Percentiles rank a stretch among this genome's conserved stretches.
Conservation (phyloP, 2,888 invertebrate species). For the Gryllus longicercus region DNA sequence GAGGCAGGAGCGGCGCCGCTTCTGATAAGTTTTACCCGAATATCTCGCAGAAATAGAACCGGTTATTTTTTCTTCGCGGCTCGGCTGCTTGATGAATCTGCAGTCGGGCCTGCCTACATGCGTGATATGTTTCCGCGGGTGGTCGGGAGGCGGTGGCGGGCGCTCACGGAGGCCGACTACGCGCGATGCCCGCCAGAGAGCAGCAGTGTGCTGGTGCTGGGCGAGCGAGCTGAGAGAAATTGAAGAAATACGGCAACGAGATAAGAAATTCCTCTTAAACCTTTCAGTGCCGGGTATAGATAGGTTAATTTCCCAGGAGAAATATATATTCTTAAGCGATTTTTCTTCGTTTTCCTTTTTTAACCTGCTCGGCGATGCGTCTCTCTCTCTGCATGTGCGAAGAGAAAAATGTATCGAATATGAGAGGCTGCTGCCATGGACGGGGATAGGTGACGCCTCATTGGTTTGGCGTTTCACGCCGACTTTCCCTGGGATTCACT, state of each 20-base stretch:
- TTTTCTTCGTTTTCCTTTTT: neutral
- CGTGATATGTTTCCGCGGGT: neutral
- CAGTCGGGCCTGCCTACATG: neutral
- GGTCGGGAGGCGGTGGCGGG: neutral
- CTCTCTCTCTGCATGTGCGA: neutral
- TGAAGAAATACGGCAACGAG: conserved; percentile 7
- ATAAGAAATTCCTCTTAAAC: conserved; percentile 17
- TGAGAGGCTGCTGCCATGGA: neutral
- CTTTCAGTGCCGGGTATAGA: conserved; percentile 17
- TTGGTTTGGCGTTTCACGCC: no score
- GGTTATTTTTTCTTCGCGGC: neutral
- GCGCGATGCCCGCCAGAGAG: neutral
- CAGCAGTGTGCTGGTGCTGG: neutral
- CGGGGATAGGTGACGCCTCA: no score
- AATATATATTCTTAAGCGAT: conserved; percentile 17
- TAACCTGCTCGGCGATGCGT: neutral
- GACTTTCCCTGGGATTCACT: no score
- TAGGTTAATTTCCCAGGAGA: conserved; percentile 7
- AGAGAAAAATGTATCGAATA: neutral
- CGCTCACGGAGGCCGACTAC: neutral
- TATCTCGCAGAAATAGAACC: neutral
- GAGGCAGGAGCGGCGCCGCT: neutral
- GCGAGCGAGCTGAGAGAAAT: neutral
- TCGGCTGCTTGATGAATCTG: conserved; percentile 6
- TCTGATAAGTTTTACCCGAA: conserved; percentile 9